phyloP scores from a whole-genome alignment of 1,140 invertebrate species.

The Brachionus manjavacas region DNA sequence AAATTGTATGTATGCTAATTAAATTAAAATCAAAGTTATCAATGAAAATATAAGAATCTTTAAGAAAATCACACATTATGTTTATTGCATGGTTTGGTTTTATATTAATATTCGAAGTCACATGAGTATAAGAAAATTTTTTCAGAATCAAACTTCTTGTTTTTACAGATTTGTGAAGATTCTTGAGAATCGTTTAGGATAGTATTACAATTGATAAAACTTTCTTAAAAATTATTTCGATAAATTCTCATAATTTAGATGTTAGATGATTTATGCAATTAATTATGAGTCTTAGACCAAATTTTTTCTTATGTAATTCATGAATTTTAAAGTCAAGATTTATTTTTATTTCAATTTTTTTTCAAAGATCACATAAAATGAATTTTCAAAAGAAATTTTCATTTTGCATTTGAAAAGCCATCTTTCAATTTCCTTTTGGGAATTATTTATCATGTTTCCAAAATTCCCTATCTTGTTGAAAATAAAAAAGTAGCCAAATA shows the following conservation, averaged over 20 bases:
- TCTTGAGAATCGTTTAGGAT: neutral
- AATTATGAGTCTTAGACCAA: neutral
- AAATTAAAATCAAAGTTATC: neutral
- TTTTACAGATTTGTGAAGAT: no score
- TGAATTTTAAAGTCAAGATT: no score
- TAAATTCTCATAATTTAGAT: neutral
- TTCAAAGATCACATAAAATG: no score
- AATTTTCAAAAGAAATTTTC: no score
- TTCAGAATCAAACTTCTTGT: neutral
- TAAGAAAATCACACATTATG: neutral
- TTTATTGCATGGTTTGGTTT: neutral
- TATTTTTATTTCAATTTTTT: no score
- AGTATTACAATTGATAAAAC: neutral
- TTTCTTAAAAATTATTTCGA: neutral
- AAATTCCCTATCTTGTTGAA: no score
- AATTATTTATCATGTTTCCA: no score
- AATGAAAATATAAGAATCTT: neutral
- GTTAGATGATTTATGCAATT: slow-evolving; percentile 3
- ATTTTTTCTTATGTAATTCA: no score
- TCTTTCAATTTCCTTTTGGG: no score
- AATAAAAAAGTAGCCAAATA: no score
- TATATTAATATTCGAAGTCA: neutral
- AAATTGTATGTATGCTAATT: neutral
- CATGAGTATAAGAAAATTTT: neutral
- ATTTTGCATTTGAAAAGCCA: no score